Evolutionary conservation across 1,140 invertebrate species (phyloP), one percentile per base, ranked within the genome.

Genomic region (Coelopa frigida): DNA sequence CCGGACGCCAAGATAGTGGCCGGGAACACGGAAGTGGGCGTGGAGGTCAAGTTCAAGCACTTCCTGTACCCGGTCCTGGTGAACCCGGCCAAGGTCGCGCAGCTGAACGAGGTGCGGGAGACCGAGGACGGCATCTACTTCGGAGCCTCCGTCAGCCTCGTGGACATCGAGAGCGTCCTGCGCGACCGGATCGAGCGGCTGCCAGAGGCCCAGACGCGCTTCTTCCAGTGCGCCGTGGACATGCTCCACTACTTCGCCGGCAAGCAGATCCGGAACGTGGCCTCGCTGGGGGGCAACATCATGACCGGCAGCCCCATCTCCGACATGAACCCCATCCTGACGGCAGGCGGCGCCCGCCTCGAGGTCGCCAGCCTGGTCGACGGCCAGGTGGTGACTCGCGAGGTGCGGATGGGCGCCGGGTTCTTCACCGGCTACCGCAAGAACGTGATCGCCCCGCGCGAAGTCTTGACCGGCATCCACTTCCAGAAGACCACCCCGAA

Each of bases 161-260:
- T 76, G 24, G 78, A 86, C 49, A 69, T 93, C 51, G 75, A 85
- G 45, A 59, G 73, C 8, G 68, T 71, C 42, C 70, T 90, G 4
- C 71, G 70, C 52, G 49, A 76, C 27, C 57, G 77, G 51, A 78
- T 87, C 17, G 49, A 68, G 36, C 70, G 58, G 32, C 58, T 76
- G 55, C 74, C 76, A 45, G 70, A 73, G 55, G 68, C 61, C 49
- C 78, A 76, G 69, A 89, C 83, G 3, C 75, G 82, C 69, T 74
- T 85, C 40, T 87, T 85, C 56, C 56, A 71, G 48, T 78, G 81
- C 14, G 79, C 89, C 38, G 71, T 82, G 18, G 79, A 85, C 38
- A 95, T 95, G 83, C 71, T 94, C 2, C 78, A 87, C 58, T 93
- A 84, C 82, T 95, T 95, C 77, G 91, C 89, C 51, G 89, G 91